These are phyloP conservation scores for Hypotaenidia okinawae DNA, from an alignment of 2,797 vertebrate species.

Conservation along the genomic window DNA sequence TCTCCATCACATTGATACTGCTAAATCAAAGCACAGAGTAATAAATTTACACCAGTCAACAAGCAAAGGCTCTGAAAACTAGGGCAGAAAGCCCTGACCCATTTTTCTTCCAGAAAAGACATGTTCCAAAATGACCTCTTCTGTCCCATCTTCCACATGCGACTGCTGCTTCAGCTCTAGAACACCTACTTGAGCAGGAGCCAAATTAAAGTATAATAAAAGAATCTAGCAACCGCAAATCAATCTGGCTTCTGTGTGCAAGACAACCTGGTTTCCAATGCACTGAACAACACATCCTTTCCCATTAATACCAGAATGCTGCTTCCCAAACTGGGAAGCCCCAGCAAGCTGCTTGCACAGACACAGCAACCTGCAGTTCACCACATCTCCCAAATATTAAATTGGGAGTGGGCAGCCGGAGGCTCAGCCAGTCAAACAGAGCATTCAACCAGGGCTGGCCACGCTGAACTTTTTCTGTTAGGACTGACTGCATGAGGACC, in stretches of 20 bases:
- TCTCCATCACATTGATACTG: background rate
- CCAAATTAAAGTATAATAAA: background rate
- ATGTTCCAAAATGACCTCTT: slow-evolving; percentile 15
- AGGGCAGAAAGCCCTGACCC: slow-evolving; percentile 50
- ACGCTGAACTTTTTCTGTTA: background rate
- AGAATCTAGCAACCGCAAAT: background rate
- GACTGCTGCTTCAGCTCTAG: background rate
- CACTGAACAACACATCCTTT: accelerated
- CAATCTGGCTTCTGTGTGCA: background rate
- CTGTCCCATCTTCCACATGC: background rate
- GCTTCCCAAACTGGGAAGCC: background rate
- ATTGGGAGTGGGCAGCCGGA: background rate
- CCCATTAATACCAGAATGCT: background rate
- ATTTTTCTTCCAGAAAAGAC: slow-evolving; percentile 26
- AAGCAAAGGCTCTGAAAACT: slow-evolving; percentile 15
- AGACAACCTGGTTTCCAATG: background rate
- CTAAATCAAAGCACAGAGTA: background rate
- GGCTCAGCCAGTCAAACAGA: background rate
- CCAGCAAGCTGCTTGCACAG: background rate
- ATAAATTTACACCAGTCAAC: background rate
- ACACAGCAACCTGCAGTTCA: background rate
- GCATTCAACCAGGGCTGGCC: background rate
- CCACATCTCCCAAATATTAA: background rate
- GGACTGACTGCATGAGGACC: background rate
- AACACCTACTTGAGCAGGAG: background rate